A percentile compares a stretch with the other conserved stretches of the same genome.
phyloP scores from a whole-genome alignment of 2,797 vertebrate species.

The Telmatherina bonti region DNA sequence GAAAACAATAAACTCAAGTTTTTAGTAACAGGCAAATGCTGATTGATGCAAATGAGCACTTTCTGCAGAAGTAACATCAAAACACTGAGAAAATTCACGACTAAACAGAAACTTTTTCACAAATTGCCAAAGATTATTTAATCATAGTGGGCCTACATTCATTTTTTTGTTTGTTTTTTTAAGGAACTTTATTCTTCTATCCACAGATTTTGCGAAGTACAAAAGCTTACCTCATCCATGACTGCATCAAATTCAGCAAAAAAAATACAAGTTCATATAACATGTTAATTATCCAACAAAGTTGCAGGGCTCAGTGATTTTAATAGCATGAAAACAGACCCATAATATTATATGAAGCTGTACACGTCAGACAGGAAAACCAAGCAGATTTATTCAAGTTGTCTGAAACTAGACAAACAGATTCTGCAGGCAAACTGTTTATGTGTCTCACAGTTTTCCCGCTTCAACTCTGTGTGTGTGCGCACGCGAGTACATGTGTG shows the following conservation, averaged over 20 bases:
- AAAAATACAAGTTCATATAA: slow-evolving; percentile 62
- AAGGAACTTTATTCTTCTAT: slow-evolving; percentile 36
- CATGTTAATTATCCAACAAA: slow-evolving; percentile 56
- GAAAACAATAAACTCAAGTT: slow-evolving; percentile 16
- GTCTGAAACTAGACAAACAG: slow-evolving; percentile 63
- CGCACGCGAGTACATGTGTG: slow-evolving; percentile 50
- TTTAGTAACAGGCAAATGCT: slow-evolving; percentile 11
- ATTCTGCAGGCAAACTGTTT: slow-evolving; percentile 55
- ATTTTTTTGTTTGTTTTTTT: slow-evolving; percentile 6
- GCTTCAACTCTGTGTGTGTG: slow-evolving; percentile 33
- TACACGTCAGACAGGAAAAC: slow-evolving; percentile 63
- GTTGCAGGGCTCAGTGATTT: slow-evolving; percentile 50
- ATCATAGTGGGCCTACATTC: neutral
- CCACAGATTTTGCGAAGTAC: slow-evolving; percentile 44
- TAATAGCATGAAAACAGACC: slow-evolving; percentile 58
- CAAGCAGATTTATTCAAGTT: slow-evolving; percentile 59
- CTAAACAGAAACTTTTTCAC: slow-evolving; percentile 10
- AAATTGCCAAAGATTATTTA: neutral
- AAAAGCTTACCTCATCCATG: slow-evolving; percentile 57
- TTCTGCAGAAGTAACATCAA: slow-evolving; percentile 2
- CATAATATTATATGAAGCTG: slow-evolving; percentile 68
- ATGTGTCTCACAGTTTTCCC: slow-evolving; percentile 55
- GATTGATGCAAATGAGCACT: neutral
- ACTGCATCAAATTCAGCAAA: slow-evolving; percentile 56
- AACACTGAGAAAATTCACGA: slow-evolving; percentile 17